Evolutionary conservation across 2,888 invertebrate species (phyloP), one percentile per base, ranked within the genome.

Genomic region (Phengaris alcon): DNA sequence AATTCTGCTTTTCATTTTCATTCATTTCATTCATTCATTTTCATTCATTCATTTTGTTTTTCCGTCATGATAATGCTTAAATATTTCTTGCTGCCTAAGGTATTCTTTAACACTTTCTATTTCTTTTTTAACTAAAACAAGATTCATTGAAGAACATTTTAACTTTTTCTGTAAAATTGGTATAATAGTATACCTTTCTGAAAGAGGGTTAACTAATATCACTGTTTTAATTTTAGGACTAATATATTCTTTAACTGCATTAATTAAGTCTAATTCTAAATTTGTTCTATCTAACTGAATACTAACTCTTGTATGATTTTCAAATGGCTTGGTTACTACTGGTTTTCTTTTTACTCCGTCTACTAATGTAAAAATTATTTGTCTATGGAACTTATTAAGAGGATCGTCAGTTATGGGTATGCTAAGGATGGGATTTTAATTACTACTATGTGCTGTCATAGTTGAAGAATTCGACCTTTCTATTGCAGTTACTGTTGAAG

Each of bases 51-150:
- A n/a, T n/a, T n/a, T n/a, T 8, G 77, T 76, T 73, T 78, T 77
- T 2, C 77, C 74, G 15, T 75, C 70, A 51, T 77, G 76, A 72
- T 77, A 76, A 68, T 76, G 74, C 74, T 51, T 52, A 48, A 78
- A 75, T 12, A 78, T 46, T 75, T 80, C 77, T 54, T 22, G 48
- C 75, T 79, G 77, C 35, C 80, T 76, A 4, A 6, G 13, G 48
- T 74, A 73, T 9, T 79, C 80, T 69, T 80, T 77, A 22, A 81
- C 77, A 57, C 81, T 78, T 59, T 81, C 79, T 69, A 80, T 0
- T 73, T 80, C 79, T 0, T 0, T 55, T 75, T 80, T 81, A n/a
- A 76, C n/a, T 54, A 81, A 22, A 22, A 22, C 22, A 22, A 22
- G 22, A 22, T 22, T 22, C 22, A 22, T 22, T 22, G 22, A 22